Conservation (phyloP, 1,140 invertebrate genomes). For the Notospermus geniculatus region DNA sequence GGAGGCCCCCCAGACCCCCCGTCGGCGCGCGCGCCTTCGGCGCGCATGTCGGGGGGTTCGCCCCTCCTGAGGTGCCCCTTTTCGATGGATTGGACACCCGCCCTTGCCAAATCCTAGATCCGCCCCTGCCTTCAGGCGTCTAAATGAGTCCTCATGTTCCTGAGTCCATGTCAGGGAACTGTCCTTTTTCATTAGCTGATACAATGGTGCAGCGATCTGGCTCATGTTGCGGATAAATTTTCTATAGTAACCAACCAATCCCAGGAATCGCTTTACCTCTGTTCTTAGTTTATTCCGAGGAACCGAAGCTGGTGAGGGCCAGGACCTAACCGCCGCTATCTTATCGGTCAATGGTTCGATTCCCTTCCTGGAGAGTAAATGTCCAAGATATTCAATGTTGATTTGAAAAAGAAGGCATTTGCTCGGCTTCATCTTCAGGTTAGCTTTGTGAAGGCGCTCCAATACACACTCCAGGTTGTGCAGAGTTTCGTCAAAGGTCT, state of each 20-base stretch:
- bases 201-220: conserved; percentile 21
- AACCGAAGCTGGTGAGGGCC: conserved; percentile 40
- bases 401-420: conserved; percentile 28
- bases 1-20: too few relatives aligned
- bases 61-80: too few relatives aligned
- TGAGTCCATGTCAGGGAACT: too few relatives aligned
- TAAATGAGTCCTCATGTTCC: too few relatives aligned
- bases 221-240: conserved; percentile 33
- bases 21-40: too few relatives aligned
- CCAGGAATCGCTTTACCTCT: conserved; percentile 36
- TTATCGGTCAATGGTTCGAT: conserved; percentile 35
- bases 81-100: too few relatives aligned
- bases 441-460: conserved; percentile 23
- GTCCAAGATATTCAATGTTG: conserved; percentile 31
- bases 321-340: conserved; percentile 30
- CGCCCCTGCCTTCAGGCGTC: too few relatives aligned
- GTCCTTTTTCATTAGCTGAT: conserved; percentile 16
- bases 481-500: conserved; percentile 16
- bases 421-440: conserved; percentile 29
- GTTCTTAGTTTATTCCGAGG: conserved; percentile 26
- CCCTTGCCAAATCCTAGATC: too few relatives aligned
- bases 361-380: conserved; percentile 29
- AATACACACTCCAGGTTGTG: conserved; percentile 32
- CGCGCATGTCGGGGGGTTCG: too few relatives aligned
- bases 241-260: conserved; percentile 32